A percentile compares a stretch with the other conserved stretches of the same genome.
Conservation (phyloP, 2,797 vertebrate species). For the Spinibarbus caldwelli region DNA sequence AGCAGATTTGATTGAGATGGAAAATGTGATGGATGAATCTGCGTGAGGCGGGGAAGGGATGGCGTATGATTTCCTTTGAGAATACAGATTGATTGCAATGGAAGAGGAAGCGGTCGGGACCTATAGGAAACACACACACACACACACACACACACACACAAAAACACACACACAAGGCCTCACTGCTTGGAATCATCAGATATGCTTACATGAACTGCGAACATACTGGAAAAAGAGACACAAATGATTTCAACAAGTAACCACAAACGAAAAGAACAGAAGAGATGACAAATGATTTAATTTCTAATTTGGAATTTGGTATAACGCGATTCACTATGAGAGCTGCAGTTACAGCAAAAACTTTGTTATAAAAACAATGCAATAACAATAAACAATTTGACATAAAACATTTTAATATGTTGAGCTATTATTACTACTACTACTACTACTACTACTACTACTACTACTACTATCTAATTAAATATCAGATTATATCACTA, state of each 20-base stretch:
- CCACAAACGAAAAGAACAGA: not conserved
- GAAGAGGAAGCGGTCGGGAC: slow-evolving; percentile 6
- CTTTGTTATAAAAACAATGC: no score
- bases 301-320: no score
- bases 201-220: not conserved
- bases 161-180: not conserved
- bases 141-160: not conserved
- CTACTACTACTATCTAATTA: no score
- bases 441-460: no score
- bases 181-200: not conserved
- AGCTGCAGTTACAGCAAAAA: no score
- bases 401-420: no score
- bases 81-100: slow-evolving; percentile 17
- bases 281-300: not conserved
- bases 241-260: slow-evolving; percentile 31
- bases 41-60: not conserved
- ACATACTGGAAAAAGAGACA: slow-evolving; percentile 6
- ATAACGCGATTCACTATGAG: no score
- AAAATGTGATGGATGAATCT: slow-evolving; percentile 19
- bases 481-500: no score
- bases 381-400: no score
- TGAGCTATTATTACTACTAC: no score
- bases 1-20: slow-evolving; percentile 5
- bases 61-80: not conserved
- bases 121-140: not conserved